Percentiles rank a stretch among this genome's conserved stretches.
phyloP scores from a whole-genome alignment of 1,140 invertebrate genomes.

The Lepidotrigona ventralis region DNA sequence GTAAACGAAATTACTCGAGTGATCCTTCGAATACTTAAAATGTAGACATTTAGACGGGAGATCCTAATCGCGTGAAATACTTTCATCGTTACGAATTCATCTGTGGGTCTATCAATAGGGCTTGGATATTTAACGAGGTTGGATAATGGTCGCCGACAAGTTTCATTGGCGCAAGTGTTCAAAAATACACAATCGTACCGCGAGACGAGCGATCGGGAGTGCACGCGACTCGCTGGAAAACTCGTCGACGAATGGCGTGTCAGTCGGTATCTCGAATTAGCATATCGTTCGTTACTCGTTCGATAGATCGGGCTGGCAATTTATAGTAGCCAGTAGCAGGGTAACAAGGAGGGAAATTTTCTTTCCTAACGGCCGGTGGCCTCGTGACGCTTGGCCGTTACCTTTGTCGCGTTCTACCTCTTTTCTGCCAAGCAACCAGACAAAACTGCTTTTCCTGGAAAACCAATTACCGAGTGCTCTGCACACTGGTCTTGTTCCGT shows the following conservation, averaged over 20 bases:
- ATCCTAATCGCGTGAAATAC: not conserved
- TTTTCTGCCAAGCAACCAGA: not conserved
- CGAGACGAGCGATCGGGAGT: not conserved
- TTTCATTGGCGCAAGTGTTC: too few relatives aligned
- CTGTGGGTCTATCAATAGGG: not conserved
- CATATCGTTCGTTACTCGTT: conserved; percentile 60
- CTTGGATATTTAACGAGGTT: not conserved
- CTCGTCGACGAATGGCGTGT: not conserved
- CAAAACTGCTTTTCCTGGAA: conserved; percentile 32
- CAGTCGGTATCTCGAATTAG: conserved; percentile 36
- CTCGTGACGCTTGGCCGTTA: conserved; percentile 26
- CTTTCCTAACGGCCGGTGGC: conserved; percentile 2
- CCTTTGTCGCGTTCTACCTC: conserved; percentile 3
- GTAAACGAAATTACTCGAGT: not conserved
- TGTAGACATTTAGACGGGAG: too few relatives aligned
- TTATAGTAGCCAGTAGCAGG: not conserved
- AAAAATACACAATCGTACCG: conserved; percentile 12
- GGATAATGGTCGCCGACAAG: not conserved
- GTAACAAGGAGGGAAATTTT: not conserved
- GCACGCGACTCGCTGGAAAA: conserved; percentile 3
- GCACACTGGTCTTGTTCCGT: not conserved
- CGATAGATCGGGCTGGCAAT: conserved; percentile 25
- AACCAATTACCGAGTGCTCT: conserved; percentile 31
- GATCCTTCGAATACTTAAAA: not conserved
- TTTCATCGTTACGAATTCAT: not conserved